Evolutionary conservation across 1,140 invertebrate genomes (phyloP).

Genomic region (Papilio dardanus): DNA sequence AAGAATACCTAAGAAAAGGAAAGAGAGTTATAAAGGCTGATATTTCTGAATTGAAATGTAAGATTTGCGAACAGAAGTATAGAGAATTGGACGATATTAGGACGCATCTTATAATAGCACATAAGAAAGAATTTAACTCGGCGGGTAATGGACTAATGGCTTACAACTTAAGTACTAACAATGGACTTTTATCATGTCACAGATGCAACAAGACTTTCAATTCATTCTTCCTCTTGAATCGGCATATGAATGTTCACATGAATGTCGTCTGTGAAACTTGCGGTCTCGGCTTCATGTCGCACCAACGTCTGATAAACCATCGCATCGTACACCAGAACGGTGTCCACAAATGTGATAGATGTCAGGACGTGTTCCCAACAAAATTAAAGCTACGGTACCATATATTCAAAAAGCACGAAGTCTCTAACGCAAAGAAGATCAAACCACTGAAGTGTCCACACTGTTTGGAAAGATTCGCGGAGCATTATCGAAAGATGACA

Average conservation of each 20-base stretch:
- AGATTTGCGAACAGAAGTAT: conserved; percentile 66
- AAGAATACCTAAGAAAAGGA: conserved; percentile 70
- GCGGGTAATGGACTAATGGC: conserved; percentile 74
- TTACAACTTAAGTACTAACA: conserved; percentile 62
- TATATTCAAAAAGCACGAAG: conserved; percentile 69
- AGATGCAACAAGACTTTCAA: conserved; percentile 70
- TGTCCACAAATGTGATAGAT: conserved; percentile 67
- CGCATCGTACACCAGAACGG: conserved; percentile 70
- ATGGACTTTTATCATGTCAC: conserved; percentile 68
- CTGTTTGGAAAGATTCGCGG: conserved; percentile 72
- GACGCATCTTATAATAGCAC: conserved; percentile 57
- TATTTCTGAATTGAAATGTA: conserved; percentile 68
- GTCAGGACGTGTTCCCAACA: conserved; percentile 67
- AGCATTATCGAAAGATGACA: conserved; percentile 75
- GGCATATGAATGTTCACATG: conserved; percentile 76
- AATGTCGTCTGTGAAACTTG: conserved; percentile 77
- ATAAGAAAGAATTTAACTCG: conserved; percentile 71
- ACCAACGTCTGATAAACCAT: conserved; percentile 72
- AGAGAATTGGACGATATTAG: conserved; percentile 68
- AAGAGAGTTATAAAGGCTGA: conserved; percentile 77
- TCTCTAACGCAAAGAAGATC: conserved; percentile 60
- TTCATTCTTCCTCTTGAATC: conserved; percentile 71
- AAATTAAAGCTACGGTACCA: conserved; percentile 73
- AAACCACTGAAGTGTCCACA: conserved; percentile 76
- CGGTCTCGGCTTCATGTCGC: conserved; percentile 75